Evolutionary conservation across 1,140 invertebrate species (phyloP).

Genomic region (Scaptomyza hsui): DNA sequence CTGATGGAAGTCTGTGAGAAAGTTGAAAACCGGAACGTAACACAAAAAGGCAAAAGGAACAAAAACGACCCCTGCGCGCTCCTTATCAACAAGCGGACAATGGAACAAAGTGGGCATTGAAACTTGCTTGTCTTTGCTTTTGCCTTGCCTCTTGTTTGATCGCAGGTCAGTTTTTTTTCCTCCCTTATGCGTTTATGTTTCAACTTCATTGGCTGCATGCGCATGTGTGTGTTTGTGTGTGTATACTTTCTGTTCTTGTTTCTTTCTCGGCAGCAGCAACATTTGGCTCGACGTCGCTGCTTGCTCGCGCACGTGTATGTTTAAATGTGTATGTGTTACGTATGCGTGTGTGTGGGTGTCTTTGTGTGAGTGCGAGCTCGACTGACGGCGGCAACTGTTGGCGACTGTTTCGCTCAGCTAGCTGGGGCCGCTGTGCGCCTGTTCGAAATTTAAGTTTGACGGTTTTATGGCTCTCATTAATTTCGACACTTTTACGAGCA

Average conservation of each 20-base stretch:
- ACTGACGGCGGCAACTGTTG: slow-evolving; percentile 7
- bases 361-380: slow-evolving; percentile 20
- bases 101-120: slow-evolving; percentile 11
- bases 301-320: slow-evolving; percentile 32
- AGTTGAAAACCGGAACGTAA: slow-evolving; percentile 30
- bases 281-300: slow-evolving; percentile 19
- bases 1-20: slow-evolving; percentile 25
- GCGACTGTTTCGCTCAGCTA: not conserved
- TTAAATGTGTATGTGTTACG: not conserved
- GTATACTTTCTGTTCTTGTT: slow-evolving; percentile 12
- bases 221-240: slow-evolving; percentile 10
- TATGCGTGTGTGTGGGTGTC: slow-evolving; percentile 4
- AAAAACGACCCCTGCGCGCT: slow-evolving; percentile 13
- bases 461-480: slow-evolving; percentile 81
- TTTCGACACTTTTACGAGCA: slow-evolving; percentile 79
- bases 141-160: slow-evolving; percentile 32
- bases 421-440: slow-evolving; percentile 61
- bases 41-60: not conserved
- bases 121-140: slow-evolving; percentile 8
- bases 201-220: slow-evolving; percentile 20
- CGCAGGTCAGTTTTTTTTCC: slow-evolving; percentile 56
- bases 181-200: slow-evolving; percentile 44
- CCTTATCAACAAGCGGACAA: slow-evolving; percentile 20
- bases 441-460: slow-evolving; percentile 82
- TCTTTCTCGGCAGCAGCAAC: slow-evolving; percentile 9